Evolutionary conservation across 2,113 vertebrate genomes (phyloP), one percentile per base, ranked within the genome.

Genomic region (Arizona elegans): DNA sequence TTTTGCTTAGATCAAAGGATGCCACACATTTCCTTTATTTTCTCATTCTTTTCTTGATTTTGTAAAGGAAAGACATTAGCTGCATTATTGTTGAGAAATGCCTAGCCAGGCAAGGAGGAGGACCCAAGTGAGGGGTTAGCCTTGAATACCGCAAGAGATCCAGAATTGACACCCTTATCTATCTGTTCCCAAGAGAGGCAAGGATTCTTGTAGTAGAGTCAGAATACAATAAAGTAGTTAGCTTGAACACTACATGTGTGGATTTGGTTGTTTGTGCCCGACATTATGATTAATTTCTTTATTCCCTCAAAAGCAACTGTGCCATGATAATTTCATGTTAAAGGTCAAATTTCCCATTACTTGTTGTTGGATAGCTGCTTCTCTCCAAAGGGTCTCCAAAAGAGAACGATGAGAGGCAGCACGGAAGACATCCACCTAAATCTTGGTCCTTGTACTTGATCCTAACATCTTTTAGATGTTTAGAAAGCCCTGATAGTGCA

Each of bases 1-100:
- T 11, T 94, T 89, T 93, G 75, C 21, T 8, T 9, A 89, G 19
- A 5, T 89, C 47, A 33, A 89, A 92, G 75, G n/a, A 88, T 62
- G 90, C 86, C 10, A 87, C 19, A 17, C 75, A 29, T 89, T 88
- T 95, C 93, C 52, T 70, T 91, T 52, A 10, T 0, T 81, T 81
- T 81, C 70, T 81, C 7, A 3, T 8, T 81, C 6, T 75, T 81
- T 81, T 81, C 33, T 81, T 53, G 91, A 93, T 86, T 58, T 43
- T 56, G 87, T 90, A 88, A 50, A 43, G 13, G 6, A 85, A 90
- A 4, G 47, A 95, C 93, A 94, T 92, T 0, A 56, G 62, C n/a
- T 92, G 9, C 59, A 55, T 5, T 70, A 70, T 29, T 70, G 62
- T 70, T 70, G 62, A 29, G 26, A 65, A 65, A 65, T 65, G 11